These are phyloP conservation scores for Panulirus ornatus DNA, from an alignment of 1,140 invertebrate species.

Conservation along the genomic window DNA sequence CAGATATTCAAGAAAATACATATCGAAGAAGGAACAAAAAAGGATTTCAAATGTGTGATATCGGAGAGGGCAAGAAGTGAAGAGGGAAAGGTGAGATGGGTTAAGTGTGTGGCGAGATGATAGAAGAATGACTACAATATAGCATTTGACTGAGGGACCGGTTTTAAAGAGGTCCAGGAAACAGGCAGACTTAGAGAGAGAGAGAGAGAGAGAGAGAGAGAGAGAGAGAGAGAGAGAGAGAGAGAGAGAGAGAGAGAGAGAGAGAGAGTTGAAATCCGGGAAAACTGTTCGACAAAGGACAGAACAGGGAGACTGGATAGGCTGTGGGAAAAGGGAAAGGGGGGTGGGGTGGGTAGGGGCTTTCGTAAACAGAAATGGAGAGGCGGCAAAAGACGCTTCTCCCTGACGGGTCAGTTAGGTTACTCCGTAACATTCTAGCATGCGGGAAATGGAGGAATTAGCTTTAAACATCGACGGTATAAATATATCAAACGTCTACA, in stretches of 20 bases:
- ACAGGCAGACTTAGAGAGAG: background rate
- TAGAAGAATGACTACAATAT: background rate
- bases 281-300: background rate
- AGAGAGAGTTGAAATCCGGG: background rate
- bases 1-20: too few species aligned
- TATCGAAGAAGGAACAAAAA: background rate
- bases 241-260: constrained; percentile 2
- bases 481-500: too few species aligned
- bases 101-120: background rate
- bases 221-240: constrained; percentile 19
- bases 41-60: background rate
- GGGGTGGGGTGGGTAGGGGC: too few species aligned
- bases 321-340: too few species aligned
- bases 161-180: background rate
- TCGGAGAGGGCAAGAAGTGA: background rate
- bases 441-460: too few species aligned
- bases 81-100: background rate
- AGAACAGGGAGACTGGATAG: too few species aligned
- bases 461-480: too few species aligned
- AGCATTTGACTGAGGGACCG: background rate
- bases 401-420: too few species aligned
- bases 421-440: too few species aligned
- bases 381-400: too few species aligned
- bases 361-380: too few species aligned
- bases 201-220: constrained; percentile 36